Conservation (phyloP, 2,797 vertebrate genomes). For the Sylvilagus floridanus region DNA sequence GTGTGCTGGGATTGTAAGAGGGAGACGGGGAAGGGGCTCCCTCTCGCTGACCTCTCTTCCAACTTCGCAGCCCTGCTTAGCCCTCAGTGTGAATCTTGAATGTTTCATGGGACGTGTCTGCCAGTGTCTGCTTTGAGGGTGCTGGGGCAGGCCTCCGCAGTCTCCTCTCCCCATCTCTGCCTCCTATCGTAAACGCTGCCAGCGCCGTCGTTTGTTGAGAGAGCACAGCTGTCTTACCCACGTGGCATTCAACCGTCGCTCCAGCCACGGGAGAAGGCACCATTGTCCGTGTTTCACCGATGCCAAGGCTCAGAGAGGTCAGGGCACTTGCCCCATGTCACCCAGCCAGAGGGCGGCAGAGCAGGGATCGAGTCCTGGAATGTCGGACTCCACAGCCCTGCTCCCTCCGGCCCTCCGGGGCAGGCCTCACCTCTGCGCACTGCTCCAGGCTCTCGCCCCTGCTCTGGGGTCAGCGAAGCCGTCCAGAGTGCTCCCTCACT, state of each 20-base stretch:
- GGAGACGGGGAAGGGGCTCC: neutral
- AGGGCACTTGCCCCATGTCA: neutral
- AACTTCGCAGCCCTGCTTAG: no score
- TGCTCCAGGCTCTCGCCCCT: neutral
- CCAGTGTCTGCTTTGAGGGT: neutral
- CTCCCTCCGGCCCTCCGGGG: neutral
- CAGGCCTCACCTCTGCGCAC: neutral
- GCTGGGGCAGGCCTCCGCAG: no score
- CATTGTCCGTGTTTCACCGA: neutral
- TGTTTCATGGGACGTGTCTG: neutral
- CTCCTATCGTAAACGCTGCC: neutral
- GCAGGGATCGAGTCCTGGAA: neutral
- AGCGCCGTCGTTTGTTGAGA: neutral
- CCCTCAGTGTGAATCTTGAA: neutral
- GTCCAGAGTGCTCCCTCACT: neutral
- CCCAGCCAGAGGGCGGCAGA: neutral
- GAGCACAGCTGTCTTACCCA: neutral
- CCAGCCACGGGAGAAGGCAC: neutral
- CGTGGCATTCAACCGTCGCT: neutral
- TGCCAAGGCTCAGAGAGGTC: slow-evolving; percentile 33
- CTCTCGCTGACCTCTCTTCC: neutral
- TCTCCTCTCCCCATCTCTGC: neutral
- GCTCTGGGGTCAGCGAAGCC: neutral
- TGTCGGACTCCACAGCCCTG: neutral
- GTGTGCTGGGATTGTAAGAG: neutral